Evolutionary conservation across 2,113 vertebrate species (phyloP), one percentile per base, ranked within the genome.

Genomic region (Paramormyrops kingsleyae): DNA sequence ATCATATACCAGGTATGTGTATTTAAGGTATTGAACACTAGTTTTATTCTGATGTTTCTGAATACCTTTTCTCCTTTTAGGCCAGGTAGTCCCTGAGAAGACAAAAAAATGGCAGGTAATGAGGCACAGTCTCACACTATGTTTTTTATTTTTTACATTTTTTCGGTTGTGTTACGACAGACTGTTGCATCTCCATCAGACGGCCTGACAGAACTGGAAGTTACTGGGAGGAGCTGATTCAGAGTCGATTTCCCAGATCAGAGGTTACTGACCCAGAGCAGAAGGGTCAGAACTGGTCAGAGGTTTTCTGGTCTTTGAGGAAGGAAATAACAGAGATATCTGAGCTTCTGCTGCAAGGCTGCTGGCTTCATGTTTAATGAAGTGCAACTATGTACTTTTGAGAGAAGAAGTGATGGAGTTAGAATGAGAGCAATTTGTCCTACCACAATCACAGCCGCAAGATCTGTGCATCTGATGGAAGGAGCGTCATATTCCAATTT

Each of bases 1-100:
- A 42, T 80, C 17, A 39, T 80, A 77, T 39, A 77, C 5, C 35
- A 42, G 4, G 35, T 80, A 46, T 47, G 4, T 84, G 83, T 84
- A 47, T 84, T 84, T 84, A 47, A 44, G 5, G 7, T 47, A 24
- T 83, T 83, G 21, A 5, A 83, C 39, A 44, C n/a, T 86, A n/a
- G 47, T 49, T 86, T 50, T 13, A 53, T 19, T 35, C 5, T 52
- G 13, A 53, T 24, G 52, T 83, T 62, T 50, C 90, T 90, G 50
- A 93, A 95, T 96, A 99, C 98, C 97, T 99, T 99, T 92, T 99
- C 98, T 90, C 98, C 98, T 94, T 98, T 98, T 89, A 95, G 96
- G 95, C 98, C 98, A 19, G 94, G 94, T 91, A 95, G 96, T 92
- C 98, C 98, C 98, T 99, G 93, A 93, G 92, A 70, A 92, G 91